phyloP scores from a whole-genome alignment of 2,113 vertebrate genomes.

The Brachypodius melanocephalos region DNA sequence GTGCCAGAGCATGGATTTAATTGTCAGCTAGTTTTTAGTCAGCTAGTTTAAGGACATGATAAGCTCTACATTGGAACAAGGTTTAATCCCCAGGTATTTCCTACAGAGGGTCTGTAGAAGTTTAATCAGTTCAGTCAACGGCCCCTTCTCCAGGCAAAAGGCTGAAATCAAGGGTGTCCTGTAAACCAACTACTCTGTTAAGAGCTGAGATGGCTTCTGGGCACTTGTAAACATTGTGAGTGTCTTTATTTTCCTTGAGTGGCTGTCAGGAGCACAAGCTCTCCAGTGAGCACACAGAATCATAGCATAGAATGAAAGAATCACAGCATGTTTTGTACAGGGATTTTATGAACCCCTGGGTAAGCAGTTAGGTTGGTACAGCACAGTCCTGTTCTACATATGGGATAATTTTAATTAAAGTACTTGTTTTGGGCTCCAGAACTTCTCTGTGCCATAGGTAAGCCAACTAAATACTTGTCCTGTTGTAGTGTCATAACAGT shows the following conservation, averaged over 20 bases:
- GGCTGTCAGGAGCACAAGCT: not conserved
- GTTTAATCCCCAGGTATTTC: not conserved
- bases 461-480: not conserved
- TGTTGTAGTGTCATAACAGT: not conserved
- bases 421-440: not conserved
- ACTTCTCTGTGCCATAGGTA: not conserved
- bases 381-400: not conserved
- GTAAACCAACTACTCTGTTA: not conserved
- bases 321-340: not conserved
- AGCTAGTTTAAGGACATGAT: not conserved
- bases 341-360: not conserved
- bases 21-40: not conserved
- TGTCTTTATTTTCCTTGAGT: not conserved
- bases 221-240: not conserved
- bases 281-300: not conserved
- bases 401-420: not conserved
- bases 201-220: not conserved
- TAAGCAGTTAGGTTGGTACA: not conserved
- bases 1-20: not conserved
- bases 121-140: not conserved
- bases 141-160: not conserved
- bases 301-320: not conserved
- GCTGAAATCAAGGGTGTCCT: not conserved
- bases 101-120: not conserved
- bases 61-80: not conserved